phyloP scores from a whole-genome alignment of 1,140 invertebrate genomes.

The Tigriopus japonicus region DNA sequence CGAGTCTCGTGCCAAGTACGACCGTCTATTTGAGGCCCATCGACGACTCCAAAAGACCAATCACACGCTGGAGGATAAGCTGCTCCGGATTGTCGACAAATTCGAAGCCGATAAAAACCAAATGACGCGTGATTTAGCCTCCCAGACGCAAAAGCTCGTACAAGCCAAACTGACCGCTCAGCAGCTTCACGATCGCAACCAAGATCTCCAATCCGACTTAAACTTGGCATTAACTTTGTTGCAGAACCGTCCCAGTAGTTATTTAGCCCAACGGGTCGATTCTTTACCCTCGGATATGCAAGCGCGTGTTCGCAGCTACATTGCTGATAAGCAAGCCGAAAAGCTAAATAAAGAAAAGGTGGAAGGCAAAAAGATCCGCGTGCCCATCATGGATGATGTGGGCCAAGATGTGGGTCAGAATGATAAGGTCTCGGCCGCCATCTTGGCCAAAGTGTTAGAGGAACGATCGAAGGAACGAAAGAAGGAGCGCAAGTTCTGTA shows the following conservation, averaged over 20 bases:
- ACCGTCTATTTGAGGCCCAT: slow-evolving; percentile 71
- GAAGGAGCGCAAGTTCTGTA: slow-evolving; percentile 10
- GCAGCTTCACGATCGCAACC: slow-evolving; percentile 77
- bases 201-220: slow-evolving; percentile 64
- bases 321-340: neutral
- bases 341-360: neutral
- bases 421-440: slow-evolving; percentile 69
- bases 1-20: slow-evolving; percentile 7
- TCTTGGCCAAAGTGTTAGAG: slow-evolving; percentile 81
- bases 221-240: slow-evolving; percentile 79
- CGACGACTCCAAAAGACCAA: slow-evolving; percentile 86
- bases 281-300: slow-evolving; percentile 19
- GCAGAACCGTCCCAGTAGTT: slow-evolving; percentile 85
- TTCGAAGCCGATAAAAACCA: slow-evolving; percentile 75
- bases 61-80: slow-evolving; percentile 82
- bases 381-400: slow-evolving; percentile 12
- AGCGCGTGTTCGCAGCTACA: neutral
- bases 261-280: slow-evolving; percentile 76
- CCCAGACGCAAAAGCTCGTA: slow-evolving; percentile 62
- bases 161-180: slow-evolving; percentile 68
- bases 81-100: slow-evolving; percentile 75
- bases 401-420: slow-evolving; percentile 16
- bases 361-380: neutral
- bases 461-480: slow-evolving; percentile 49
- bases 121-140: slow-evolving; percentile 66